Conservation (phyloP, 2,113 vertebrate species). For the Steatornis caripensis region DNA sequence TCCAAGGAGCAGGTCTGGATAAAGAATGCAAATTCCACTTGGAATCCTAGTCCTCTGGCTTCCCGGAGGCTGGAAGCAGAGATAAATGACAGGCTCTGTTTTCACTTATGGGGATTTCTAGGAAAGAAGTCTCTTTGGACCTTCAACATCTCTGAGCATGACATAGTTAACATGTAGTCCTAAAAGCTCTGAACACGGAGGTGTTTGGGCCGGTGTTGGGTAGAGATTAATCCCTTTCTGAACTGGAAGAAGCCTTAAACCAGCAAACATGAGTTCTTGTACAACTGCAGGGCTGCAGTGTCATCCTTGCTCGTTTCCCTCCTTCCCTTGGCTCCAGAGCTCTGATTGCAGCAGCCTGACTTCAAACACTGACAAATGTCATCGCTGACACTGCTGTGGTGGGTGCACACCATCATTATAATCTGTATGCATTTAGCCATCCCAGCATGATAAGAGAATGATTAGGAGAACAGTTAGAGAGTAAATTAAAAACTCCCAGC, state of each 20-base stretch:
- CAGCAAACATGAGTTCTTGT: neutral
- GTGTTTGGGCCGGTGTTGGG: neutral
- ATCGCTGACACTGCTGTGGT: conserved; percentile 7
- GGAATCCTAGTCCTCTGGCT: neutral
- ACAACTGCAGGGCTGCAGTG: neutral
- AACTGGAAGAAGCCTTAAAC: neutral
- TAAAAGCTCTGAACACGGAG: neutral
- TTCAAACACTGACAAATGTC: conserved; percentile 30
- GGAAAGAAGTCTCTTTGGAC: neutral
- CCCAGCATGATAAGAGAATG: conserved; percentile 49
- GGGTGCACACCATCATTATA: conserved; percentile 17
- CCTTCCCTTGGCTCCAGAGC: neutral
- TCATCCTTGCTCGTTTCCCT: neutral
- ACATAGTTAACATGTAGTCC: neutral
- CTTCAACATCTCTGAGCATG: neutral
- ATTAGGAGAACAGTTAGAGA: conserved; percentile 57
- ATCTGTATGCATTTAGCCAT: conserved; percentile 46
- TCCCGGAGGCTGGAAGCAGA: neutral
- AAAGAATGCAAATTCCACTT: neutral
- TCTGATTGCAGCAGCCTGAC: neutral
- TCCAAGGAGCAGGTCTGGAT: neutral
- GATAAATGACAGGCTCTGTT: neutral
- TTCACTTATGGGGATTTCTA: neutral
- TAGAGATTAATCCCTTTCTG: neutral
- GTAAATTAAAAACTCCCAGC: conserved; percentile 68